Evolutionary conservation across 2,888 invertebrate genomes (phyloP).

Genomic region (Callyntrura sp.): DNA sequence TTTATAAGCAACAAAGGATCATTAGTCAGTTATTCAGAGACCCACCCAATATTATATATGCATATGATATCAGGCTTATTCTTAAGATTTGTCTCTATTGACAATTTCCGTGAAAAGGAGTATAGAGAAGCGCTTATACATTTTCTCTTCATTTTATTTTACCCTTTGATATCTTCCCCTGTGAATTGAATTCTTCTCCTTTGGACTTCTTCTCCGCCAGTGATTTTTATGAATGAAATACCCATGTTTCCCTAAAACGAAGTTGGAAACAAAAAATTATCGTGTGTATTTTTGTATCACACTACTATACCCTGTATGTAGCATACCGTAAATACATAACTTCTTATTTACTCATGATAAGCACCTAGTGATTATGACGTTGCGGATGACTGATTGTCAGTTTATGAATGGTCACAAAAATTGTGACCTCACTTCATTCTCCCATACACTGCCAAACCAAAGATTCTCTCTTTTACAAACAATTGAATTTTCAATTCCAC

Average conservation of each 20-base stretch:
- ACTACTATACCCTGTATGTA: too few species aligned
- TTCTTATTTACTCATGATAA: slow-evolving; percentile 3
- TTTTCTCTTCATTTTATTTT: slow-evolving; percentile 9
- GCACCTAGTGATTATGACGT: slow-evolving; percentile 12
- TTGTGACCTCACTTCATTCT: slow-evolving; percentile 58
- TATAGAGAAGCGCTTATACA: not conserved
- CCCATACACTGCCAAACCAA: not conserved
- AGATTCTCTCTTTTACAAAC: slow-evolving; percentile 4
- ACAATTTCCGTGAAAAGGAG: not conserved
- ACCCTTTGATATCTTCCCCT: slow-evolving; percentile 48
- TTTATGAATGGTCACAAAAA: slow-evolving; percentile 12
- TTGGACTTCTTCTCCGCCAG: slow-evolving; percentile 28
- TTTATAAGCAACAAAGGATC: slow-evolving; percentile 43
- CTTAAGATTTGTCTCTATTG: slow-evolving; percentile 56
- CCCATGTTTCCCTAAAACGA: not conserved
- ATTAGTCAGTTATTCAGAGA: slow-evolving; percentile 60
- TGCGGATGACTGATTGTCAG: slow-evolving; percentile 43
- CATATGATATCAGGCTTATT: slow-evolving; percentile 17
- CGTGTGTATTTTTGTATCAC: not conserved
- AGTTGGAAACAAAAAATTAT: too few species aligned
- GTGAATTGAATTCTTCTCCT: too few species aligned
- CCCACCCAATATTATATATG: not conserved
- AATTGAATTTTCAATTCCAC: slow-evolving; percentile 52
- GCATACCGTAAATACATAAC: not conserved
- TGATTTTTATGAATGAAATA: slow-evolving; percentile 58